Evolutionary conservation across 1,140 invertebrate species (phyloP), one percentile per base, ranked within the genome.

Genomic region (Notospermus geniculatus): DNA sequence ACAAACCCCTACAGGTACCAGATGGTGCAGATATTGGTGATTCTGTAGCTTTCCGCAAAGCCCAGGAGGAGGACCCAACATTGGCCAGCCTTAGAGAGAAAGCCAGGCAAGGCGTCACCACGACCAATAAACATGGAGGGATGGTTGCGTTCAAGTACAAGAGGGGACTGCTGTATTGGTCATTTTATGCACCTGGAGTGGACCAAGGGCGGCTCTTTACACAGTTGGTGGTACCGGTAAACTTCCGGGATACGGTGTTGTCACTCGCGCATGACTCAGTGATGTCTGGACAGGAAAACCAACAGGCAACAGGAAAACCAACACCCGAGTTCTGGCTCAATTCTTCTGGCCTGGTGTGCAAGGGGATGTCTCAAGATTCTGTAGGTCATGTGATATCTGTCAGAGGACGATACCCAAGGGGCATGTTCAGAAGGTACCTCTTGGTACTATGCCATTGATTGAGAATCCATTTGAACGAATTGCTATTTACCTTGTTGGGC

Each of bases 291-390:
- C 60, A 70, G n/a, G n/a, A n/a, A n/a, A n/a, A n/a, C n/a, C n/a
- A 50, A 29, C 60, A 2, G 63, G 62, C 7, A 43, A 45, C 5
- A 45, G 36, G 22, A 19, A 50, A 50, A 70, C 65, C 0, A 17
- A 27, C 17, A 41, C 55, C 23, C 36, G 66, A 55, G 36, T 63
- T 28, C 4, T 56, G n/a, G 29, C 56, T 22, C 4, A 57, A 22
- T 70, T 70, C 45, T 70, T 59, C 43, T 68, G 69, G 67, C 64
- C 57, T 32, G 67, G 65, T 2, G 28, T 67, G 0, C 4, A 41
- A 13, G n/a, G 27, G 1, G 66, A 68, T 52, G 54, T 67, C 13
- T 52, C 17, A 22, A 11, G 65, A 23, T 68, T 59, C 43, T 68
- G 62, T 32, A 28, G 54, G 17, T 68, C 66, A 2, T 70, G 68